These are phyloP conservation scores for Cochlearius cochlearius DNA, from an alignment of 2,113 vertebrate genomes.

Conservation along the genomic window DNA sequence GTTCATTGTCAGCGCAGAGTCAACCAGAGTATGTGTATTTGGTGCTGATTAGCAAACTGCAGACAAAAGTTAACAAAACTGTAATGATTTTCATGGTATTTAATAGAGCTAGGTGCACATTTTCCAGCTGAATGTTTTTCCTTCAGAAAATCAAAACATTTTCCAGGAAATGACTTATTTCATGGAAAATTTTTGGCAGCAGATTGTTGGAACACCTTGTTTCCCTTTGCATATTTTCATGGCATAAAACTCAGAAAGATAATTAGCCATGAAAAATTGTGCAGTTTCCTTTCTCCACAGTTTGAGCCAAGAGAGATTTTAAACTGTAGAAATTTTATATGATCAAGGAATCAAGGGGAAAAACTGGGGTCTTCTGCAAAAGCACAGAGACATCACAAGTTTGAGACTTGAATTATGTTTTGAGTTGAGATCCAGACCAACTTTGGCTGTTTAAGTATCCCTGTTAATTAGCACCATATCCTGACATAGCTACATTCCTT, in stretches of 20 bases:
- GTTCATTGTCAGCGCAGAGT: not conserved
- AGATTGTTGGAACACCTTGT: not conserved
- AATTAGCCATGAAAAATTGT: not conserved
- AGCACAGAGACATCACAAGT: not conserved
- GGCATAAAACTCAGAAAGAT: not conserved
- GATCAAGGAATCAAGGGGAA: not conserved
- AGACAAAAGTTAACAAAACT: not conserved
- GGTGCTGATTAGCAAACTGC: not conserved
- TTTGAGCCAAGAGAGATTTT: not conserved
- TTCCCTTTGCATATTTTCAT: not conserved
- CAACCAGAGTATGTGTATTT: not conserved
- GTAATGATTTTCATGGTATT: not conserved
- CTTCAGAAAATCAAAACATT: not conserved
- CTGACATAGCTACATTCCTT: not conserved
- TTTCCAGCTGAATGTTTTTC: not conserved
- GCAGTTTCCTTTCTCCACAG: not conserved
- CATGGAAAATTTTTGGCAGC: not conserved
- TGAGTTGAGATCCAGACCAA: not conserved
- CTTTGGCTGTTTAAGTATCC: not conserved
- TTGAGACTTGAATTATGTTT: not conserved
- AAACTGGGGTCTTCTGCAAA: not conserved
- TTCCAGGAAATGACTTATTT: not conserved
- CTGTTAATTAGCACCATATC: conserved; percentile 11
- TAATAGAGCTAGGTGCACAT: not conserved
- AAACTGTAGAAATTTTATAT: not conserved